Evolutionary conservation across 2,888 invertebrate species (phyloP).

Genomic region (Morinoia aosen): DNA sequence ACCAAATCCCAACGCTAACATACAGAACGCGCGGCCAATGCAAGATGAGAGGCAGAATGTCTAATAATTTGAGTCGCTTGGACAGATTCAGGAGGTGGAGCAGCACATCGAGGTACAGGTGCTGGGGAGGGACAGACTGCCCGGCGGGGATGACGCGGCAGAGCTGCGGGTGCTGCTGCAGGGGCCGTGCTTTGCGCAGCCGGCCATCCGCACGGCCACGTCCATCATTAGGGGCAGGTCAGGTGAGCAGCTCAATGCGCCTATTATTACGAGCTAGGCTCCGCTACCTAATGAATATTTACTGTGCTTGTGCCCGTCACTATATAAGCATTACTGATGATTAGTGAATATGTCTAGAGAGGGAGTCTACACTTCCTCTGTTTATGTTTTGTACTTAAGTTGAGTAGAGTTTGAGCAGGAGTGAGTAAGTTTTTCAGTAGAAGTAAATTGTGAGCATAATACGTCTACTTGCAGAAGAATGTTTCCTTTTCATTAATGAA

Average conservation of each 20-base stretch:
- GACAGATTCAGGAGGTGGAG: constrained; percentile 39
- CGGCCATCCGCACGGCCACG: not conserved
- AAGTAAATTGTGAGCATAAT: no score
- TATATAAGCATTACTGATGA: no score
- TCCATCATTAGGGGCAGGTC: not conserved
- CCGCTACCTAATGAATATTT: no score
- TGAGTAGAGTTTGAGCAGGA: no score
- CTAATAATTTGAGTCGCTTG: not conserved
- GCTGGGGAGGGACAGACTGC: constrained; percentile 6
- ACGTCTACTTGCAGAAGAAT: no score
- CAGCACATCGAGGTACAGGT: constrained; percentile 27
- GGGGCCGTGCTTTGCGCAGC: not conserved
- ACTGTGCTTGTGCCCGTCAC: no score
- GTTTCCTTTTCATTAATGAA: no score
- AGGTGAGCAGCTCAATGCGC: not conserved
- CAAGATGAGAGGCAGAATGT: not conserved
- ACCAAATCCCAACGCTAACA: no score
- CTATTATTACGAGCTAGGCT: not conserved
- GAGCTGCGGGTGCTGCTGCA: not conserved
- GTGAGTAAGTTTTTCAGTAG: no score
- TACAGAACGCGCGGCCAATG: not conserved
- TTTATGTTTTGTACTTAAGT: no score
- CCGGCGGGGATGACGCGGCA: not conserved
- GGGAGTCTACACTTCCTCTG: no score
- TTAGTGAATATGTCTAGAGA: no score